Evolutionary conservation across 2,797 vertebrate species (phyloP), one percentile per base, ranked within the genome.

Genomic region (Molossus alvarezi): DNA sequence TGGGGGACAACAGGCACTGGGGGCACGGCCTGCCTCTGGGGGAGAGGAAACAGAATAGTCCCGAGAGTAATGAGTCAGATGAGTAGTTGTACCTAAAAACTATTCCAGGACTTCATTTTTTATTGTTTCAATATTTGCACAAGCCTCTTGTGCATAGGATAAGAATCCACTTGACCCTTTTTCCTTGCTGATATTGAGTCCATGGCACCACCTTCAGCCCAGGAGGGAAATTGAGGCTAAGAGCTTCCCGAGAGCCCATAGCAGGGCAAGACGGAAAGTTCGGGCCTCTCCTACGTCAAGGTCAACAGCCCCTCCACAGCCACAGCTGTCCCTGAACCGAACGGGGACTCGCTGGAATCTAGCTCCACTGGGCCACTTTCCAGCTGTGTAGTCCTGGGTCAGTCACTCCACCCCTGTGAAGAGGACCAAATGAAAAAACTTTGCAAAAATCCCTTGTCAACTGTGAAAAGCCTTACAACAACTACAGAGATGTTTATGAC

Each of bases 371-470:
- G 41, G 82, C 29, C 29, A 3, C 37, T 62, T 58, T 94, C 93
- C 71, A 60, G 41, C 81, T 96, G 95, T 92, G 94, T 2, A 1
- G 85, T 93, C 95, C 64, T 60, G 45, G 58, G 37, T 71, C 60
- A 85, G 71, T 93, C 65, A n/a, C 76, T 93, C 85, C 94, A 77
- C 55, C 92, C 92, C 85, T 33, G 29, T 58, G 94, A 84, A 92
- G 45, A 88, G 79, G 88, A 95, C 77, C 65, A 94, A 94, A 94
- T 94, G 94, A 88, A 95, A 93, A 96, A 89, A 93, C 83, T 89
- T 80, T 93, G 88, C 91, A 89, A 97, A 96, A 97, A 93, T 81
- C 91, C 91, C 96, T 97, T 98, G 97, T 97, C 97, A 94, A 94
- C 90, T 95, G 92, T 45, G 29, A 95, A 96, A 83, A 89, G 80